Evolutionary conservation across 2,113 vertebrate species (phyloP).

Genomic region (Plectropomus leopardus): DNA sequence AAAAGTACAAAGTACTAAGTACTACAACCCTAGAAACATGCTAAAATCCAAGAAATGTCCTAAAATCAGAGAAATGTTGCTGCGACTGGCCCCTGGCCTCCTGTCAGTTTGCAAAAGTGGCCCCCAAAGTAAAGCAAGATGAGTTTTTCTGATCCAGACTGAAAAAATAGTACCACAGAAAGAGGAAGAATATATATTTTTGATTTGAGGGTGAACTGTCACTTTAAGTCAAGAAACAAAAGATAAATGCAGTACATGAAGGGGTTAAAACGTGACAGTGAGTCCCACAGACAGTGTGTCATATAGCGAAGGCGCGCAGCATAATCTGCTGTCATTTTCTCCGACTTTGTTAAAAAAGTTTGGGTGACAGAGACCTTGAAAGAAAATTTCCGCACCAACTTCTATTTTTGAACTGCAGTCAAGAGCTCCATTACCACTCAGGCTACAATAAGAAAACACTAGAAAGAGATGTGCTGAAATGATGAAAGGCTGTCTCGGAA

Average conservation of each 20-base stretch:
- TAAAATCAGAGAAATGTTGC: too few relatives aligned
- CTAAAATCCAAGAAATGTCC: too few relatives aligned
- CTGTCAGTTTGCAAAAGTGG: too few relatives aligned
- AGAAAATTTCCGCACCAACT: conserved; percentile 55
- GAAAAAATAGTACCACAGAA: too few relatives aligned
- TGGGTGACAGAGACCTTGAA: conserved; percentile 55
- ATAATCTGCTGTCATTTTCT: conserved; percentile 57
- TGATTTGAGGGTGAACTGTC: too few relatives aligned
- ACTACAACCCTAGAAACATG: too few relatives aligned
- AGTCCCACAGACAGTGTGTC: conserved; percentile 5
- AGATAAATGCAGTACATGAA: not conserved
- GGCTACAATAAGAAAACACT: conserved; percentile 78
- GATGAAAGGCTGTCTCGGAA: conserved; percentile 84
- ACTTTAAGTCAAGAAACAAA: too few relatives aligned
- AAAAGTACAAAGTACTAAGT: too few relatives aligned
- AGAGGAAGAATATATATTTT: too few relatives aligned
- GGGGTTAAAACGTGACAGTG: not conserved
- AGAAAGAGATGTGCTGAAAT: conserved; percentile 76
- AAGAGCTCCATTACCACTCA: conserved; percentile 79
- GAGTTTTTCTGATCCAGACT: too few relatives aligned
- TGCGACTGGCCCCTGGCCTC: too few relatives aligned
- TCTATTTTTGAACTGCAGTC: conserved; percentile 76
- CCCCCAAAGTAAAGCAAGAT: too few relatives aligned
- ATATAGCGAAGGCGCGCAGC: not conserved
- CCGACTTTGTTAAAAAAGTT: conserved; percentile 54